Conservation (phyloP, 1,140 invertebrate genomes). For the Psix sp. region DNA sequence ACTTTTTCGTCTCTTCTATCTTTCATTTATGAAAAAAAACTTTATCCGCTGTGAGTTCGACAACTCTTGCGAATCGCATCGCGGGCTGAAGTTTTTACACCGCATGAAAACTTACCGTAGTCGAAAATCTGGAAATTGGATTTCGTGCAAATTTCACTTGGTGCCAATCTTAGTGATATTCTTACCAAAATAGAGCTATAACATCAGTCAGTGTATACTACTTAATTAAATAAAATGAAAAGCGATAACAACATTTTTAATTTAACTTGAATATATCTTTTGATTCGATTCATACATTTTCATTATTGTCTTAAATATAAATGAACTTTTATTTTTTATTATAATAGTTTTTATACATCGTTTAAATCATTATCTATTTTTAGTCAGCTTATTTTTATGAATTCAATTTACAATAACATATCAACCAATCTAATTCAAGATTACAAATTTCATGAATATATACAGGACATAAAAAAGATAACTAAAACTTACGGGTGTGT, state of each 20-base stretch:
- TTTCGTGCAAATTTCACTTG: slow-evolving; percentile 56
- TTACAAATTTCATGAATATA: too few relatives aligned
- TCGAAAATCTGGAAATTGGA: slow-evolving; percentile 61
- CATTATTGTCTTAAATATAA: slow-evolving; percentile 1
- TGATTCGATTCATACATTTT: too few relatives aligned
- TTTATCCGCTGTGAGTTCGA: slow-evolving; percentile 50
- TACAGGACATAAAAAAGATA: too few relatives aligned
- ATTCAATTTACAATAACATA: too few relatives aligned
- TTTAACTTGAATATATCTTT: too few relatives aligned
- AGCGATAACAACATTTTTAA: slow-evolving; percentile 48
- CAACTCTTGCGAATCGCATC: slow-evolving; percentile 45
- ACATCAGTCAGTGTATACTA: slow-evolving; percentile 39
- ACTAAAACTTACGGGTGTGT: slow-evolving; percentile 19
- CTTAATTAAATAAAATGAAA: slow-evolving; percentile 43
- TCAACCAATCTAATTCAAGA: too few relatives aligned
- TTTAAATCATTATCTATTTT: too few relatives aligned
- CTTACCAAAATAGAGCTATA: slow-evolving; percentile 55
- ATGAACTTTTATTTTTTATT: too few relatives aligned
- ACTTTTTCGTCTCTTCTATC: slow-evolving; percentile 16
- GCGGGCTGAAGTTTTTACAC: slow-evolving; percentile 46
- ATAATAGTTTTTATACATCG: too few relatives aligned
- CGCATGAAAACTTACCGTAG: slow-evolving; percentile 45
- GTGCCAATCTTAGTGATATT: slow-evolving; percentile 59
- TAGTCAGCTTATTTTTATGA: too few relatives aligned
- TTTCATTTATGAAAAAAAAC: slow-evolving; percentile 52